Evolutionary conservation across 2,797 vertebrate species (phyloP).

Genomic region (Dryobates pubescens): DNA sequence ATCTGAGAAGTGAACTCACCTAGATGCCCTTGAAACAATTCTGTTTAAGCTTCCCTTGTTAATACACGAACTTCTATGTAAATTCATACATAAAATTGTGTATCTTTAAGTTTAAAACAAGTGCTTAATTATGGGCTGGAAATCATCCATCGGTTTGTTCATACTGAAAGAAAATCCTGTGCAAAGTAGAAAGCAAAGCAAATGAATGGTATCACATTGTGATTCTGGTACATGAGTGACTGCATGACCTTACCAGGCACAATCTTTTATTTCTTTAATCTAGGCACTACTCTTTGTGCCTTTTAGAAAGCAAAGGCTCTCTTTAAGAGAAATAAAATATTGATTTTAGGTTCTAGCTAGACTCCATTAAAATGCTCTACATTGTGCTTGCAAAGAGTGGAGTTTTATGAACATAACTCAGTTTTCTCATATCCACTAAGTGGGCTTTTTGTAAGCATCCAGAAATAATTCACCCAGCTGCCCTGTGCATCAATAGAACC

Average conservation of each 20-base stretch:
- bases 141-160: background rate
- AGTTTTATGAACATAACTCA: conserved; percentile 3
- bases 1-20: background rate
- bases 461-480: background rate
- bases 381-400: background rate
- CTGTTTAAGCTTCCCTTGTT: background rate
- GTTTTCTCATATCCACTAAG: conserved; percentile 5
- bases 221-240: background rate
- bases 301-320: background rate
- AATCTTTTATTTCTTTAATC: background rate
- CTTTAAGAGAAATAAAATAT: conserved; percentile 16
- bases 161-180: background rate
- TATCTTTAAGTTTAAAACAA: background rate
- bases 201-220: accelerated
- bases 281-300: background rate
- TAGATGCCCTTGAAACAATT: background rate
- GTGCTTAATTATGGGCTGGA: background rate
- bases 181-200: background rate
- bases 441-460: conserved; percentile 2
- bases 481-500: background rate
- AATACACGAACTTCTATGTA: background rate
- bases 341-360: conserved; percentile 27
- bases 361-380: conserved; percentile 5
- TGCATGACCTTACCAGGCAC: background rate
- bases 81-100: background rate